Conservation (phyloP, 2,113 vertebrate species). For the Monarcha castaneiventris region DNA sequence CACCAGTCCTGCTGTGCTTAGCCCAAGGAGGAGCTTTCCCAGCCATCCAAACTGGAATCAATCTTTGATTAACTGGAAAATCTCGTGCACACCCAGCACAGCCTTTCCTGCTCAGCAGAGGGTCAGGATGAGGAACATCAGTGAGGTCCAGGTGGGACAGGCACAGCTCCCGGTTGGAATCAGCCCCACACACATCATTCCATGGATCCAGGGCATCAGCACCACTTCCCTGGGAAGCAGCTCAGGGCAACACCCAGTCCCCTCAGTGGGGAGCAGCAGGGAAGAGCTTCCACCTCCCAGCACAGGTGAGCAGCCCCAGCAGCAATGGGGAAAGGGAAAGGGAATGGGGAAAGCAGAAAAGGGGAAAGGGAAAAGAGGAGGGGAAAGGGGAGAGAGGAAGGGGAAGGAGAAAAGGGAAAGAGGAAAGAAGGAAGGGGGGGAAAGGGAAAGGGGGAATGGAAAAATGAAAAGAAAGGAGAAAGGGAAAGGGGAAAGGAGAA, state of each 20-base stretch:
- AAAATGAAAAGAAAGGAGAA: background rate
- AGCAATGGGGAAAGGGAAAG: background rate
- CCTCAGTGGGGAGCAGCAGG: background rate
- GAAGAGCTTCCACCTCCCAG: background rate
- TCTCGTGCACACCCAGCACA: background rate
- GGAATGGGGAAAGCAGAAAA: background rate
- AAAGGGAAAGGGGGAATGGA: background rate
- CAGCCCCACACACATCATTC: fast-evolving
- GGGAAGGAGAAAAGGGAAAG: background rate
- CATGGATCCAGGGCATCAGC: fast-evolving
- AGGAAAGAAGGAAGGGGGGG: background rate
- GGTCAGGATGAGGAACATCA: background rate
- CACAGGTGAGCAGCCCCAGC: background rate
- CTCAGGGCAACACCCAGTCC: fast-evolving
- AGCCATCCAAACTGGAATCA: background rate
- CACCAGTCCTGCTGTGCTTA: background rate
- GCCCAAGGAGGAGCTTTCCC: background rate
- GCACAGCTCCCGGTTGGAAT: fast-evolving
- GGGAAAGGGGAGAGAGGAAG: no score
- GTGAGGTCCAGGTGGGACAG: background rate
- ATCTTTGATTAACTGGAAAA: background rate
- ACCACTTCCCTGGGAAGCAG: background rate
- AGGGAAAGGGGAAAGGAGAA: background rate
- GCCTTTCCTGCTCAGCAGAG: background rate
- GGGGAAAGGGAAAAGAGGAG: no score